Base-by-base conservation (phyloP, 1,140 invertebrate species). In the Sminthurinus signatus region DNA sequence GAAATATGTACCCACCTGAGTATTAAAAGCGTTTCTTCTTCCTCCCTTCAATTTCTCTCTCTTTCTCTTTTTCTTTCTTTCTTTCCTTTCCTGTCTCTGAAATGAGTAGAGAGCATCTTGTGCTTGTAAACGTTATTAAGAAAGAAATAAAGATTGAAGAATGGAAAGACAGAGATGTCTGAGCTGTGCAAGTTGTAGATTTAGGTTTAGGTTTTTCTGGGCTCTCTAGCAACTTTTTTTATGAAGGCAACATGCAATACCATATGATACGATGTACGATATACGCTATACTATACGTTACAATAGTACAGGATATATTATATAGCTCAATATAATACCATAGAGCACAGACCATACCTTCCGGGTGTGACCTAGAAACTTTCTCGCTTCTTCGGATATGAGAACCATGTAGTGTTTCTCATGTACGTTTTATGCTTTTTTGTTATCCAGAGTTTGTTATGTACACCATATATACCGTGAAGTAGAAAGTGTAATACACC, bases 301-400 rank as follows among this genome's bases (percentile, higher is more conserved):
- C n/a, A n/a, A n/a, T n/a, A n/a, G n/a, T n/a, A n/a, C n/a, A n/a
- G n/a, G n/a, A n/a, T n/a, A n/a, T n/a, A n/a, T n/a, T n/a, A n/a
- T n/a, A n/a, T n/a, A n/a, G n/a, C n/a, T n/a, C n/a, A n/a, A n/a
- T n/a, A n/a, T n/a, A n/a, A n/a, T n/a, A n/a, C n/a, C n/a, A n/a
- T n/a, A n/a, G n/a, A n/a, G n/a, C n/a, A n/a, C n/a, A n/a, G n/a
- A n/a, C n/a, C n/a, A n/a, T n/a, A n/a, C n/a, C n/a, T n/a, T n/a
- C n/a, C n/a, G 56, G 61, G 61, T 63, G 61, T 63, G 61, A 63
- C 61, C 61, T 63, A 63, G 60, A 62, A 62, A 63, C 61, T 63
- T 62, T 61, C 42, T 50, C 51, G 29, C 43, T n/a, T 44, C 23
- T 44, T 48, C 42, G 52, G 39, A 32, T 60, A 23, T 52, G 32